phyloP scores from a whole-genome alignment of 2,113 vertebrate genomes.

The Copsychus sechellarum region DNA sequence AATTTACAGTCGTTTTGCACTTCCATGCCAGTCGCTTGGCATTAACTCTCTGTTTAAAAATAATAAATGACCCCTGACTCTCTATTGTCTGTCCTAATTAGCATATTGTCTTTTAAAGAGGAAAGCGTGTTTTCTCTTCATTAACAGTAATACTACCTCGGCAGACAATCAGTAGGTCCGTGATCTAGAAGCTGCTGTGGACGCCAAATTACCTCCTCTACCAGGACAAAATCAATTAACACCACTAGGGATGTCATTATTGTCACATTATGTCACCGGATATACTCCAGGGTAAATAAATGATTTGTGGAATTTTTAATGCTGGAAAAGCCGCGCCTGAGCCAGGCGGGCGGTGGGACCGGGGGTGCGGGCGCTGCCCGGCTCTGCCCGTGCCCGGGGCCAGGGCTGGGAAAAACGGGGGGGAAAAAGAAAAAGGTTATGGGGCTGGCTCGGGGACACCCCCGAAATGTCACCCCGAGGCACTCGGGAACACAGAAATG shows the following conservation, averaged over 20 bases:
- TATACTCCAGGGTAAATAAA: conserved; percentile 82
- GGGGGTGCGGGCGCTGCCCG: accelerated
- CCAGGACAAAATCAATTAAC: conserved; percentile 88
- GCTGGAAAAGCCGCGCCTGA: background rate
- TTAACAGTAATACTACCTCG: conserved; percentile 81
- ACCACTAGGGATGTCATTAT: conserved; percentile 86
- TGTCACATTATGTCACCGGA: conserved; percentile 84
- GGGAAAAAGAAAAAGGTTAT: too few relatives aligned
- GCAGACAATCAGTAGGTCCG: conserved; percentile 76
- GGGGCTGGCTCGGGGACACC: too few relatives aligned
- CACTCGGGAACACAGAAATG: too few relatives aligned
- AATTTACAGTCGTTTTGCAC: conserved; percentile 70
- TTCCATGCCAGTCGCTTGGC: conserved; percentile 60
- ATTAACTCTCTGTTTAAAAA: conserved; percentile 72
- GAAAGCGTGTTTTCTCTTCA: conserved; percentile 83
- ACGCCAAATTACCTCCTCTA: conserved; percentile 80
- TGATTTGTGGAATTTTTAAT: conserved; percentile 81
- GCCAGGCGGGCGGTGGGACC: background rate
- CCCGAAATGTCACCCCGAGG: too few relatives aligned
- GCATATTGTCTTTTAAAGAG: conserved; percentile 76
- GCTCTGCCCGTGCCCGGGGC: background rate
- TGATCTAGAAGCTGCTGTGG: conserved; percentile 73
- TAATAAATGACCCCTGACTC: conserved; percentile 75
- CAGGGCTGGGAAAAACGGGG: accelerated
- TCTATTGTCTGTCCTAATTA: conserved; percentile 77